Evolutionary conservation across 2,888 invertebrate species (phyloP).

Genomic region (Frankliniella intonsa): DNA sequence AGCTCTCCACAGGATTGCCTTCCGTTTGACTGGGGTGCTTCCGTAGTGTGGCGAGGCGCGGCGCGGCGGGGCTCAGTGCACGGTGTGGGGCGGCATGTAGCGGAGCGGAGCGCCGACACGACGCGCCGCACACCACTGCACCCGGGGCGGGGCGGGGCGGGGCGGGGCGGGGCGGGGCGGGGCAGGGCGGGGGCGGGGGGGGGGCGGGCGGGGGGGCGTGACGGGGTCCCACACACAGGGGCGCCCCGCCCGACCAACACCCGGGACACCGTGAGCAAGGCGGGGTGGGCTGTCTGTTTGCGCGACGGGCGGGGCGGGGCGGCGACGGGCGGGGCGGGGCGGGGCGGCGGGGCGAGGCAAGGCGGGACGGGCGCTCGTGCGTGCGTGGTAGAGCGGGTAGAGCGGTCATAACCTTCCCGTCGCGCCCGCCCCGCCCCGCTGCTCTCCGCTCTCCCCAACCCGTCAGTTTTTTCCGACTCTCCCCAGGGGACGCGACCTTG

Average conservation of each 20-base stretch:
- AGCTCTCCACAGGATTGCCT: constrained; percentile 24
- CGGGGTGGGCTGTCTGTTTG: too few relatives aligned
- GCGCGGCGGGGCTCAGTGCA: background rate
- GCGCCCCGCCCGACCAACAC: too few relatives aligned
- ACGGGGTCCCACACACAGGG: too few relatives aligned
- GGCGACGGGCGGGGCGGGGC: background rate
- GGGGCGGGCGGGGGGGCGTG: too few relatives aligned
- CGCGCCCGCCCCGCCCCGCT: background rate
- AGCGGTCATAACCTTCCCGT: background rate
- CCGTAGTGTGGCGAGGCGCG: too few relatives aligned
- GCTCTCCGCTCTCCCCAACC: too few relatives aligned
- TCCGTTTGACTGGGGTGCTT: background rate
- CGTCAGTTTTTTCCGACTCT: too few relatives aligned
- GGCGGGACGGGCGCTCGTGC: background rate
- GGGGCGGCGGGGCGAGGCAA: background rate
- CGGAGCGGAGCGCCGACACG: background rate
- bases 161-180: background rate
- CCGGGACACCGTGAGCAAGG: too few relatives aligned
- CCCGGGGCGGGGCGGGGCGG: background rate
- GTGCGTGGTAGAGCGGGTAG: background rate
- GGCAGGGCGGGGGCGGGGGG: background rate
- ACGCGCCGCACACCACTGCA: background rate
- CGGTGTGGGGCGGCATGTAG: too few relatives aligned
- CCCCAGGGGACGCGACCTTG: too few relatives aligned
- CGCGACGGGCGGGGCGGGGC: too few relatives aligned